phyloP scores from a whole-genome alignment of 2,797 vertebrate species.

The Lutjanus argentimaculatus region DNA sequence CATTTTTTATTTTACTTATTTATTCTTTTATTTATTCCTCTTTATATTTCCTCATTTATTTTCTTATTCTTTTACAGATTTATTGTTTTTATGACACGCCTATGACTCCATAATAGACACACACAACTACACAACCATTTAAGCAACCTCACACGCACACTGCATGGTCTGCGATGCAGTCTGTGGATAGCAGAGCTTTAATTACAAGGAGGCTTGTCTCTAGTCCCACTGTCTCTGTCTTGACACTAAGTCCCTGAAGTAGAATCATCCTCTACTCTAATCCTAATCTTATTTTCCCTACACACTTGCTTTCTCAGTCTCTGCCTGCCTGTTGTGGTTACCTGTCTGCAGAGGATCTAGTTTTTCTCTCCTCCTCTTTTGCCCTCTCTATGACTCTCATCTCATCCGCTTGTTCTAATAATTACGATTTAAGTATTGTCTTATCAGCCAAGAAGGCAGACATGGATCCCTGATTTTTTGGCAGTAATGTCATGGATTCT shows the following conservation, averaged over 20 bases:
- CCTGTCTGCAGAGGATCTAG: constrained; percentile 18
- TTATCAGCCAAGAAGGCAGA: neutral
- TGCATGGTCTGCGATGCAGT: constrained; percentile 37
- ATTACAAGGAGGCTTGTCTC: constrained; percentile 67
- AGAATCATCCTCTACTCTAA: constrained; percentile 62
- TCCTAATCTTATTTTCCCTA: constrained; percentile 72
- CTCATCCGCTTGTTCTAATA: neutral
- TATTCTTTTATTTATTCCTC: no score
- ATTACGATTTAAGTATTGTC: neutral
- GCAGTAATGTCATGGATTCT: no score
- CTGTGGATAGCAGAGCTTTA: constrained; percentile 60
- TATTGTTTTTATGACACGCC: no score
- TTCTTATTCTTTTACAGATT: no score
- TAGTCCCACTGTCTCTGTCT: constrained; percentile 50
- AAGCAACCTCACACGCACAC: neutral
- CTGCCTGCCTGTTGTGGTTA: constrained; percentile 4
- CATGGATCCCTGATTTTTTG: no score
- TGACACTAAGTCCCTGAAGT: constrained; percentile 49
- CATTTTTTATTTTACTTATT: no score
- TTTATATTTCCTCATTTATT: no score
- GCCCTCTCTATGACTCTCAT: neutral
- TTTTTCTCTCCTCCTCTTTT: constrained; percentile 4
- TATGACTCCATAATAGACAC: no score
- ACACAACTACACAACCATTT: neutral
- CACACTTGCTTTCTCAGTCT: constrained; percentile 23